A percentile compares a stretch with the other conserved stretches of the same genome.
Evolutionary conservation across 2,888 invertebrate genomes (phyloP).

Genomic region (Tetragonisca angustula): DNA sequence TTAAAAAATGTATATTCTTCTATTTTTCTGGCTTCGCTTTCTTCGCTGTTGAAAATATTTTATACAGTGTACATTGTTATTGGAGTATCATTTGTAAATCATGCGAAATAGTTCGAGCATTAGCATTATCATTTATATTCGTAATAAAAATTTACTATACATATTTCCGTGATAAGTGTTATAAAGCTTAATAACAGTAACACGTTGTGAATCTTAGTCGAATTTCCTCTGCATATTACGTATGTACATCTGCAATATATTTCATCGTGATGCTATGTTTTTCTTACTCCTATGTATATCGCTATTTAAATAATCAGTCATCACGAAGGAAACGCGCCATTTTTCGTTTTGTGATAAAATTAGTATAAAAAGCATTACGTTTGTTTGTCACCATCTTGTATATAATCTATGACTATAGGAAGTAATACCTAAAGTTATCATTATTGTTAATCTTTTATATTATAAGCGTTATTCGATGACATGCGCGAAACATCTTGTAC

Average conservation of each 20-base stretch:
- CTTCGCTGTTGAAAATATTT: conserved; percentile 39
- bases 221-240: conserved; percentile 19
- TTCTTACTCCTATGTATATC: conserved; percentile 4
- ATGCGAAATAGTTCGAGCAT: conserved; percentile 7
- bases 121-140: conserved; percentile 16
- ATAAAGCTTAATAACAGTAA: neutral
- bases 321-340: neutral
- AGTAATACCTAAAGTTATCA: conserved; percentile 16
- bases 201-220: neutral
- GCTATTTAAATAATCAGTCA: conserved; percentile 16
- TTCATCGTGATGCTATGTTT: conserved; percentile 8
- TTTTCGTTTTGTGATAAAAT: conserved; percentile 18
- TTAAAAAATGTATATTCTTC: conserved; percentile 39
- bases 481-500: conserved; percentile 37
- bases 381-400: conserved; percentile 39
- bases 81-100: conserved; percentile 7
- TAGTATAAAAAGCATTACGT: conserved; percentile 28
- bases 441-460: conserved; percentile 52
- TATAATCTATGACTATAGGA: conserved; percentile 28
- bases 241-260: conserved; percentile 1
- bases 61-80: conserved; percentile 28
- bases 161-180: conserved; percentile 25
- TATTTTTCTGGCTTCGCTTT: conserved; percentile 43
- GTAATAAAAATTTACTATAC: conserved; percentile 15
- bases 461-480: conserved; percentile 43